Evolutionary conservation across 2,113 vertebrate genomes (phyloP).

Genomic region (Tyrannus savana): DNA sequence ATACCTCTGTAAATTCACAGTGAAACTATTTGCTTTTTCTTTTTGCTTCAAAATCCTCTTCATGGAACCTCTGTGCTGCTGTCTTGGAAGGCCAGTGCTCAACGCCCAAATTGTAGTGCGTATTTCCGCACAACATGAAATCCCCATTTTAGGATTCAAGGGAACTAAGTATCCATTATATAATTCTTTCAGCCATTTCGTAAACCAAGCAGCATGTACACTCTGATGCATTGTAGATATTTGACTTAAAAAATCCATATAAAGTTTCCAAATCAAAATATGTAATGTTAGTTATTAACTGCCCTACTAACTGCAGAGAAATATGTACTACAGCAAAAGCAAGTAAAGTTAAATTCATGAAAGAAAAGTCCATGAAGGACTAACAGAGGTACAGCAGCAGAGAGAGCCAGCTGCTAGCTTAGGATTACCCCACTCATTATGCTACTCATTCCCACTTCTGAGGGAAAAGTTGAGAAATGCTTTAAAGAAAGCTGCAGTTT

Average conservation of each 20-base stretch:
- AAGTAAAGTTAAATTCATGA: neutral
- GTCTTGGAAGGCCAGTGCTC: neutral
- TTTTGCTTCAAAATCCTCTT: neutral
- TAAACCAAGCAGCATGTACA: neutral
- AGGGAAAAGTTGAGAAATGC: neutral
- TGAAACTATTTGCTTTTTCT: neutral
- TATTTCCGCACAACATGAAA: neutral
- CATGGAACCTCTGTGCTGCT: neutral
- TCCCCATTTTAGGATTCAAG: neutral
- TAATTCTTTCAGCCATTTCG: neutral
- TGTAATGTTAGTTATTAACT: neutral
- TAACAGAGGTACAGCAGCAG: neutral
- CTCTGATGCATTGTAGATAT: neutral
- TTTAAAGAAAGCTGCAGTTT: neutral
- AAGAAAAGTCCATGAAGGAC: neutral
- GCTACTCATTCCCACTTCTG: neutral
- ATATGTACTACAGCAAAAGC: neutral
- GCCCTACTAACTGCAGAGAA: neutral
- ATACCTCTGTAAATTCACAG: neutral
- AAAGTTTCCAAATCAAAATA: neutral
- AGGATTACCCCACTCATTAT: neutral
- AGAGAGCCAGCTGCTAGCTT: neutral
- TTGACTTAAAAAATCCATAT: neutral
- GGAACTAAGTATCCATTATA: neutral
- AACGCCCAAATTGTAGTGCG: neutral